A percentile compares a stretch with the other conserved stretches of the same genome.
Conservation (phyloP, 2,113 vertebrate species). For the Ammodytes dubius region DNA sequence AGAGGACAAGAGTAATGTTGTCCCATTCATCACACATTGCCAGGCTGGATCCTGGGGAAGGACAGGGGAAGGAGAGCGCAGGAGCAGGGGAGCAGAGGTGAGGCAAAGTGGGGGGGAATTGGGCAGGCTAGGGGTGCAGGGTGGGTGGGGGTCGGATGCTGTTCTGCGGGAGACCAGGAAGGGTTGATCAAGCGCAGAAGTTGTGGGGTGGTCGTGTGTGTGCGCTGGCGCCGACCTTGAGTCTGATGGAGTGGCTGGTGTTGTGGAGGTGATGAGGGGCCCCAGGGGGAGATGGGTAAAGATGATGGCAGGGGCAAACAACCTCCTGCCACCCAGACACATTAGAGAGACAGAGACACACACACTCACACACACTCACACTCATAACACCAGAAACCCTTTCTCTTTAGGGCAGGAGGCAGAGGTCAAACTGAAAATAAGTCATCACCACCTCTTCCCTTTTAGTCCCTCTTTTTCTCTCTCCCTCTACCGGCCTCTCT, state of each 20-base stretch:
- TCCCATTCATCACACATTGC: constrained; percentile 84
- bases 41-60: constrained; percentile 74
- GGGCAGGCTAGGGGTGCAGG: constrained; percentile 42
- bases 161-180: constrained; percentile 68
- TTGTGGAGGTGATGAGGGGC: constrained; percentile 74
- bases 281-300: constrained; percentile 77
- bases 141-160: constrained; percentile 58
- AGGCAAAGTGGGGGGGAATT: constrained; percentile 52
- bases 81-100: constrained; percentile 76
- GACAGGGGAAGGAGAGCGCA: constrained; percentile 80
- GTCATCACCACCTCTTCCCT: constrained; percentile 42
- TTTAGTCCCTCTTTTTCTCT: constrained; percentile 43
- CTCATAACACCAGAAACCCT: constrained; percentile 56
- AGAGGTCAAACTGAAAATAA: constrained; percentile 84
- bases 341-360: constrained; percentile 48
- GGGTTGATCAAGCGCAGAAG: constrained; percentile 74
- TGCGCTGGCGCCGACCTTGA: constrained; percentile 70
- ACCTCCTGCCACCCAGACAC: constrained; percentile 71
- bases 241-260: constrained; percentile 76
- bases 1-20: constrained; percentile 84
- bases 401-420: constrained; percentile 74
- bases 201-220: constrained; percentile 62
- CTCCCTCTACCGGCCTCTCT: constrained; percentile 22
- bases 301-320: constrained; percentile 74
- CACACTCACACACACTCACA: constrained; percentile 8